Conservation (phyloP, 2,888 invertebrate species). For the Ctena decussata region DNA sequence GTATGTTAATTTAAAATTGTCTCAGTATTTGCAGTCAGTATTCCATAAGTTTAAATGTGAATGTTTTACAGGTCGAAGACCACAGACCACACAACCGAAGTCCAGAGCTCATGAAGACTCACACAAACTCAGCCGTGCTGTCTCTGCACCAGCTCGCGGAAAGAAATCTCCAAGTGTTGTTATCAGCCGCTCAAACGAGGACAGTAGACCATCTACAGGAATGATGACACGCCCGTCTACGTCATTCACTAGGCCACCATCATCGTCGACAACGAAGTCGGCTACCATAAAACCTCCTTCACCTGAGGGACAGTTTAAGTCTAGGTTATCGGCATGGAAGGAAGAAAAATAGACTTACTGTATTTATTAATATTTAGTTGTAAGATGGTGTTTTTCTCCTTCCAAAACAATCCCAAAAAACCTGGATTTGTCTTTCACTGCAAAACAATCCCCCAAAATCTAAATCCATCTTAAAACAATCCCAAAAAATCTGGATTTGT, state of each 20-base stretch:
- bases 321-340: slow-evolving; percentile 69
- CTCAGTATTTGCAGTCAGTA: no score
- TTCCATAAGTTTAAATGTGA: no score
- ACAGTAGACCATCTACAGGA: slow-evolving; percentile 67
- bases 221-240: slow-evolving; percentile 63
- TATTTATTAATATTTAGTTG: no score
- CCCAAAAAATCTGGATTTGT: no score
- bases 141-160: slow-evolving; percentile 69
- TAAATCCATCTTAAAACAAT: no score
- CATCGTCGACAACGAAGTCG: slow-evolving; percentile 64
- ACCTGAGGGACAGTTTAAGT: slow-evolving; percentile 69
- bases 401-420: no score
- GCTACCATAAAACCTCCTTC: slow-evolving; percentile 58
- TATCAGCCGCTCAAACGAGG: slow-evolving; percentile 62
- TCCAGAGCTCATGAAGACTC: slow-evolving; percentile 45
- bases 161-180: slow-evolving; percentile 69
- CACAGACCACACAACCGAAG: slow-evolving; percentile 64
- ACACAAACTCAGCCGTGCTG: slow-evolving; percentile 53
- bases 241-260: slow-evolving; percentile 58
- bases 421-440: no score
- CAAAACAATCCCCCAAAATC: no score
- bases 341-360: slow-evolving; percentile 49
- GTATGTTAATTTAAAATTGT: no score
- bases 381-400: no score
- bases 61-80: slow-evolving; percentile 49